These are phyloP conservation scores for Florisuga fusca DNA, from an alignment of 2,797 vertebrate genomes.

Conservation along the genomic window DNA sequence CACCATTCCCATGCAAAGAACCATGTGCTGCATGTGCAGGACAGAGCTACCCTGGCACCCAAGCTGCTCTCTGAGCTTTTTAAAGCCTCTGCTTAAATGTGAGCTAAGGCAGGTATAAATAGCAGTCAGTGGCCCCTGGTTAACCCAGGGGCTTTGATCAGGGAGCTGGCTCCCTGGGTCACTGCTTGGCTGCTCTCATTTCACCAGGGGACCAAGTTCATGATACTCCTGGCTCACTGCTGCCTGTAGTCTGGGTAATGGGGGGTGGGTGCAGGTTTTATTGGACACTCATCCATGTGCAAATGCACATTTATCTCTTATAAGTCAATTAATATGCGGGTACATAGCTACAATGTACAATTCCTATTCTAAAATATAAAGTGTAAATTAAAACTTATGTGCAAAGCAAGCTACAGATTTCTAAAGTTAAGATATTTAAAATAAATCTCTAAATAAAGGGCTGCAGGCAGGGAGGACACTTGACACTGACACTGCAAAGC, in stretches of 20 bases:
- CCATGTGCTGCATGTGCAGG: rapidly evolving
- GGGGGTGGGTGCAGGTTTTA: neutral
- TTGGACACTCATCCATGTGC: neutral
- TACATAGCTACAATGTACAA: neutral
- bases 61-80: neutral
- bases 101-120: constrained; percentile 18
- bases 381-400: neutral
- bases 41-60: neutral
- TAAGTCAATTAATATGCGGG: neutral
- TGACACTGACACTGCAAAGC: neutral
- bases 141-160: constrained; percentile 28
- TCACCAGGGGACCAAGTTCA: neutral
- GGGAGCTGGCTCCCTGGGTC: neutral
- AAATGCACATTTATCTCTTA: neutral
- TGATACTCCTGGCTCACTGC: neutral
- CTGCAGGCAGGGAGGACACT: neutral
- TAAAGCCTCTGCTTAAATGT: neutral
- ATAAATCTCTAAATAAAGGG: neutral
- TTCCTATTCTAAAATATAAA: neutral
- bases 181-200: neutral
- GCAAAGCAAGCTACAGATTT: neutral
- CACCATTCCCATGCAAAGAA: neutral
- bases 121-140: neutral
- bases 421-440: neutral
- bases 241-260: neutral